phyloP scores from a whole-genome alignment of 2,797 vertebrate species.

The Smutsia temminckii region DNA sequence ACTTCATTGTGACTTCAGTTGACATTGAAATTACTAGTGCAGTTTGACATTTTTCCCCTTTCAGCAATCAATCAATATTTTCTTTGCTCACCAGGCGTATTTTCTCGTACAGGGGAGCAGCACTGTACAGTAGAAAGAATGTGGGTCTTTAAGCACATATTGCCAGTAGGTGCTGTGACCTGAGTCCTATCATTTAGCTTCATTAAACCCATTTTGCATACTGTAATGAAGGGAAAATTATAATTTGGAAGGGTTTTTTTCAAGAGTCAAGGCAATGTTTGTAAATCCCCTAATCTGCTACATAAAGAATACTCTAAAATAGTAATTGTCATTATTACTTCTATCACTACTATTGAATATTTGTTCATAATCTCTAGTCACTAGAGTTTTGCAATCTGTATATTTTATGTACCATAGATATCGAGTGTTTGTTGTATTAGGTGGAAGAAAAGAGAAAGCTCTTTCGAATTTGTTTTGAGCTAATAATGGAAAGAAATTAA shows the following conservation, averaged over 20 bases:
- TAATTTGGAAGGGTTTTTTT: not conserved
- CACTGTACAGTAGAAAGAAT: not conserved
- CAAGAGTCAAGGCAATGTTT: not conserved
- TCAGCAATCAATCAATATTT: not conserved
- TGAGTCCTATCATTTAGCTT: not conserved
- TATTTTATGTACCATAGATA: not conserved
- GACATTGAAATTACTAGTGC: not conserved
- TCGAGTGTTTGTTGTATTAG: not conserved
- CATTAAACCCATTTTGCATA: not conserved
- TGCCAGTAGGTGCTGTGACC: not conserved
- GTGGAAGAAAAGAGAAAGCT: not conserved
- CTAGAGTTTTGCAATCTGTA: not conserved
- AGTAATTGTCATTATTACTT: not conserved
- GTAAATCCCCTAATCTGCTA: not conserved
- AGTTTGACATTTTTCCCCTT: not conserved
- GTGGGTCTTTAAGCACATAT: not conserved
- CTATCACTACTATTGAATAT: not conserved
- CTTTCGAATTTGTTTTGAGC: not conserved
- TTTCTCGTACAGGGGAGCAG: not conserved
- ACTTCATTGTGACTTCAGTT: not conserved
- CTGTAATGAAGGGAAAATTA: not conserved
- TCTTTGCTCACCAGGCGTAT: not conserved
- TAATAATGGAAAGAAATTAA: not conserved
- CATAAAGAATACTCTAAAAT: not conserved
- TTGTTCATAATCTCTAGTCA: not conserved